phyloP scores from a whole-genome alignment of 2,113 vertebrate genomes.

The Cheirogaleus medius region DNA sequence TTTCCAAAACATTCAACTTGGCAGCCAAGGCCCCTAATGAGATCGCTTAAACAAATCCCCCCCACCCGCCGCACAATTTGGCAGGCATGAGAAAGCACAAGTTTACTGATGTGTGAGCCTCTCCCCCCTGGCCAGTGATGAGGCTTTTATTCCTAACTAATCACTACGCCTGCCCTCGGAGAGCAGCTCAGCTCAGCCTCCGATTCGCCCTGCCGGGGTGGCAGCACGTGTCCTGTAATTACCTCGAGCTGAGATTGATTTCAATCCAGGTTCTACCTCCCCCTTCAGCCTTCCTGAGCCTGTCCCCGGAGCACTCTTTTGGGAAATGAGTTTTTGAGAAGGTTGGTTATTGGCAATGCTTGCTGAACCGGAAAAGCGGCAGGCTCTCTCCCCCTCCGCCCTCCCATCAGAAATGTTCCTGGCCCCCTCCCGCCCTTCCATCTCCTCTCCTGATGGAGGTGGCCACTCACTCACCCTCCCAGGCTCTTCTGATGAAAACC shows the following conservation, averaged over 20 bases:
- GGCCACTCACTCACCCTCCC: background rate
- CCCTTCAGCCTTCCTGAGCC: background rate
- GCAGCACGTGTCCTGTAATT: slow-evolving; percentile 33
- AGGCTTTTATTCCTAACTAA: slow-evolving; percentile 24
- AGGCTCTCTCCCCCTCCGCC: background rate
- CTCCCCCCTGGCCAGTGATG: background rate
- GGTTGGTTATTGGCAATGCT: background rate
- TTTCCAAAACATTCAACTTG: background rate
- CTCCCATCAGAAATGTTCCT: background rate
- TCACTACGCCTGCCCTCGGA: background rate
- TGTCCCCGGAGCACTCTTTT: slow-evolving; percentile 12
- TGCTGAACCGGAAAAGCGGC: background rate
- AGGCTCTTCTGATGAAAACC: background rate
- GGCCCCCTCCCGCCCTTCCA: background rate
- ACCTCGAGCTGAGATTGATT: slow-evolving; percentile 43
- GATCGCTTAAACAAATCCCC: background rate
- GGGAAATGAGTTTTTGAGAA: slow-evolving; percentile 63
- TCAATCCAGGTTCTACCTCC: background rate
- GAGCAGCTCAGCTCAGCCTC: background rate
- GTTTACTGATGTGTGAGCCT: background rate
- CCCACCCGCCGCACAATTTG: background rate
- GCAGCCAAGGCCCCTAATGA: background rate
- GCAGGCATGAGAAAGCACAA: background rate
- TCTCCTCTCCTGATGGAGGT: background rate
- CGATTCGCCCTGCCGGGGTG: slow-evolving; percentile 1